Percentiles rank a stretch among this genome's conserved stretches.
These are phyloP conservation scores for Etheostoma nigrum DNA, from an alignment of 2,797 vertebrate species.

Conservation along the genomic window DNA sequence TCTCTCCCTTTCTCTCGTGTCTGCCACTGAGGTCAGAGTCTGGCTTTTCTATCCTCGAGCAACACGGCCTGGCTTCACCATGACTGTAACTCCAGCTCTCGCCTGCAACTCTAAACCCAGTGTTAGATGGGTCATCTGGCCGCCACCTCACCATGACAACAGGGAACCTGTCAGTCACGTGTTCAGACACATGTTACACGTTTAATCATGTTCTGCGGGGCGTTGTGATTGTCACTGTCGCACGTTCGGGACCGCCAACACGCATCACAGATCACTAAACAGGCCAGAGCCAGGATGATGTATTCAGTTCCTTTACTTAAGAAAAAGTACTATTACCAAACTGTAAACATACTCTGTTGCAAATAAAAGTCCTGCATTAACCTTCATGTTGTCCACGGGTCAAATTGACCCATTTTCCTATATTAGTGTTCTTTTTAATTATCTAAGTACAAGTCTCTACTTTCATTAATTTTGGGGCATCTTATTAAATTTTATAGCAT, in stretches of 20 bases:
- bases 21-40: slow-evolving; percentile 72
- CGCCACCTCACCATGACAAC: slow-evolving; percentile 25
- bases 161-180: slow-evolving; percentile 32
- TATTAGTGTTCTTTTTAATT: too few relatives aligned
- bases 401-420: too few relatives aligned
- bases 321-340: too few relatives aligned
- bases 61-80: slow-evolving; percentile 36
- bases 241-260: slow-evolving; percentile 8
- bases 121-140: slow-evolving; percentile 36
- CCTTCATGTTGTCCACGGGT: too few relatives aligned
- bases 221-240: not conserved
- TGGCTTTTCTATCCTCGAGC: slow-evolving; percentile 69
- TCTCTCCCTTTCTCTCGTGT: slow-evolving; percentile 53
- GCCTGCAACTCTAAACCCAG: slow-evolving; percentile 61
- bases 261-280: slow-evolving; percentile 21
- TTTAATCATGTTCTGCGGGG: slow-evolving; percentile 20
- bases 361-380: too few relatives aligned
- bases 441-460: too few relatives aligned
- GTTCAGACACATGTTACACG: slow-evolving; percentile 30
- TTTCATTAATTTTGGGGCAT: too few relatives aligned
- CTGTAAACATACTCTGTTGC: too few relatives aligned
- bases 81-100: slow-evolving; percentile 63
- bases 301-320: too few relatives aligned
- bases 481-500: too few relatives aligned
- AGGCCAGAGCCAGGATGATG: slow-evolving; percentile 13